Evolutionary conservation across 2,797 vertebrate species (phyloP).

Genomic region (Protonibea diacanthus): DNA sequence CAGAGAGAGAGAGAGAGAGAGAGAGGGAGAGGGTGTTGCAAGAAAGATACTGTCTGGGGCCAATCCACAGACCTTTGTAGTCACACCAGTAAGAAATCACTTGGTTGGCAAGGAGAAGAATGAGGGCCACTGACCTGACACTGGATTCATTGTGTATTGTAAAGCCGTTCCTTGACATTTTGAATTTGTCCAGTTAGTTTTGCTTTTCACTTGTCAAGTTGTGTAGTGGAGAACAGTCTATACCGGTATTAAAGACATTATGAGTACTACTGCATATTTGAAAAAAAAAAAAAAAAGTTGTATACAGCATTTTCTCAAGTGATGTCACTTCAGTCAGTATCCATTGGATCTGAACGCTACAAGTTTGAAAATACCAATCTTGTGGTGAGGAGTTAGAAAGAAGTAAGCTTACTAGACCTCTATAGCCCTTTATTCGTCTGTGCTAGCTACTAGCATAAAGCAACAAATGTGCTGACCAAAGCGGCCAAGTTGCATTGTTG

Average conservation of each 20-base stretch:
- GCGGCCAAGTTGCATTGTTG: neutral
- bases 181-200: slow-evolving; percentile 51
- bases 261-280: neutral
- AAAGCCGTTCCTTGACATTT: slow-evolving; percentile 39
- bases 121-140: slow-evolving; percentile 54
- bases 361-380: neutral
- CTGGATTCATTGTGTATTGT: slow-evolving; percentile 30
- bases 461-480: neutral
- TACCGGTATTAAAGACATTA: neutral
- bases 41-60: slow-evolving; percentile 53
- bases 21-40: slow-evolving; percentile 21
- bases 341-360: neutral
- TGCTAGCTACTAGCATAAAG: neutral
- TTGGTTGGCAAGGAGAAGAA: slow-evolving; percentile 60
- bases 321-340: neutral
- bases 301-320: neutral
- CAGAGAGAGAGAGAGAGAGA: neutral
- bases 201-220: slow-evolving; percentile 32
- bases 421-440: neutral
- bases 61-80: slow-evolving; percentile 65
- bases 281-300: neutral
- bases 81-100: slow-evolving; percentile 61
- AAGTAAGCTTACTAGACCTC: neutral
- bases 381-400: neutral
- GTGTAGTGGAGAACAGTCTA: neutral